phyloP scores from a whole-genome alignment of 2,888 invertebrate genomes.

The Mesorhabditis belari region DNA sequence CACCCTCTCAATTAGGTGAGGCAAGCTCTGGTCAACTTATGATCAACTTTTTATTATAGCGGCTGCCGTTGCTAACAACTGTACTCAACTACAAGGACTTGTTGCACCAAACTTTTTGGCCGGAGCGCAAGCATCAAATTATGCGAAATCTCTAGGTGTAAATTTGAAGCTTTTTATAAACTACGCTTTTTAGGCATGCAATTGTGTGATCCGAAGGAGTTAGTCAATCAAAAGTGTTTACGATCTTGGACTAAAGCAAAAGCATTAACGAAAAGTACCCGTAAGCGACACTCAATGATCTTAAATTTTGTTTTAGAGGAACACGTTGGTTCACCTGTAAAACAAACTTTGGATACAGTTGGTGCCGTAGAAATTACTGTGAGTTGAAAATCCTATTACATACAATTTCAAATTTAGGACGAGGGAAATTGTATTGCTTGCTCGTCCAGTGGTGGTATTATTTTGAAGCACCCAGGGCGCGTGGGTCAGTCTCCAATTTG shows the following conservation, averaged over 20 bases:
- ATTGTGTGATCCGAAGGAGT: neutral
- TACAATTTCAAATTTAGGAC: conserved; percentile 5
- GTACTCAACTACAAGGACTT: neutral
- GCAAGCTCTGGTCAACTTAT: too few relatives aligned
- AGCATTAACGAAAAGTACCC: too few relatives aligned
- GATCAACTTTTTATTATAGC: too few relatives aligned
- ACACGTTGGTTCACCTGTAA: too few relatives aligned
- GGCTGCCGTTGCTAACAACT: neutral
- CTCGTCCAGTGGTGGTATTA: conserved; percentile 45
- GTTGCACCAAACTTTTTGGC: neutral
- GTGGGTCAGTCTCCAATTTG: neutral
- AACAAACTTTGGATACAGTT: conserved; percentile 29
- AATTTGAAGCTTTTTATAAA: neutral
- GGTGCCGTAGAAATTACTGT: conserved; percentile 31
- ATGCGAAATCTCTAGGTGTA: neutral
- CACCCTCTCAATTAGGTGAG: neutral
- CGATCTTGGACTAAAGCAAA: neutral
- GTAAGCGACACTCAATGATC: too few relatives aligned
- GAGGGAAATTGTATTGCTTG: conserved; percentile 37
- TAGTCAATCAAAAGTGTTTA: neutral
- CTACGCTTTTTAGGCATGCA: neutral
- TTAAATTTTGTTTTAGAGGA: too few relatives aligned
- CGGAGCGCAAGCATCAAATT: neutral
- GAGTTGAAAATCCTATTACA: neutral
- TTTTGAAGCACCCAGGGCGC: conserved; percentile 26